Evolutionary conservation across 1,140 invertebrate genomes (phyloP), one percentile per base, ranked within the genome.

Genomic region (Hycleus phaleratus): DNA sequence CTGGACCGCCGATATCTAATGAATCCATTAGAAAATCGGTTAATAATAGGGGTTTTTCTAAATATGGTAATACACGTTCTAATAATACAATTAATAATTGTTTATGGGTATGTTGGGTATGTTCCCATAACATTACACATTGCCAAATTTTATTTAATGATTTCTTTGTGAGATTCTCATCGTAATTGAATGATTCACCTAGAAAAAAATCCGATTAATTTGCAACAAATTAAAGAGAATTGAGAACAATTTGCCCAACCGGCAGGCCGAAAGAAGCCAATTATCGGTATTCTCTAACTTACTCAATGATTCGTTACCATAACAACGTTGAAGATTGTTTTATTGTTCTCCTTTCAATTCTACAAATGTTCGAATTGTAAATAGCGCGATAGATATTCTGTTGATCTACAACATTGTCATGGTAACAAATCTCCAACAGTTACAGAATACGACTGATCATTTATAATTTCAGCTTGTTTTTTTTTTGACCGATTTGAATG

Each of bases 1-100:
- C 84, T 2, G 90, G 82, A 24, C 94, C 94, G 70, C 91, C 89
- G 42, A 85, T 79, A 69, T 93, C 87, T 52, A 95, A 84, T 8
- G 91, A 91, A 67, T 93, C 85, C 78, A 95, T 91, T 4, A 98
- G 79, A 75, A 94, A 96, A 70, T 97, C 93, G n/a, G 91, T 92
- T 59, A 95, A 77, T 38, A 90, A 73, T 44, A 95, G 77, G 5
- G 94, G 93, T 68, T 86, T 86, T 12, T 85, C 81, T 56, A 97
- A 77, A 73, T 92, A 81, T 9, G 84, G 82, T 75, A 97, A 82
- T 8, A 95, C 79, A 58, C 86, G 81, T 68, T 95, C 91, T 42
- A 94, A 79, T 10, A 97, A 74, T 46, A 93, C 81, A 55, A 92
- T 76, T 6, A 97, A 74, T 6, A 93, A 78, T 57, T 88, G 85